Base-by-base conservation (phyloP, 1,140 invertebrate genomes). In the Drosophila willistoni region DNA sequence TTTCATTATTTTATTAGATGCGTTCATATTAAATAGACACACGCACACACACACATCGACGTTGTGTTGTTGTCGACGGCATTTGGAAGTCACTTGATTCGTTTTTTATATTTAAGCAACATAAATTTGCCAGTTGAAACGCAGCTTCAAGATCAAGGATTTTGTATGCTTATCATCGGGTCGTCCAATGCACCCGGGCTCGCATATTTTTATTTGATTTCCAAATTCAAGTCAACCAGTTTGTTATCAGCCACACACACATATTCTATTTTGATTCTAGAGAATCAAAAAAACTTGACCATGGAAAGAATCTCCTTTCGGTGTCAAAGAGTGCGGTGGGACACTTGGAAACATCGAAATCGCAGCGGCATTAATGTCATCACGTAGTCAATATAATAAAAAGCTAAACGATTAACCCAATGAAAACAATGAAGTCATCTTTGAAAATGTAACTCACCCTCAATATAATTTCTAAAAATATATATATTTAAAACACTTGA, bases 101-200 rank as follows among this genome's bases (percentile, higher is more conserved):
- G 39, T 7, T 54, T 76, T 68, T 56, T 3, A 61, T 29, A 54
- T 79, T 71, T 71, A 57, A 72, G 72, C 71, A 67, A 70, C 79
- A 76, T 77, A 76, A 76, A 64, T 76, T 70, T 67, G 80, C 75
- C 75, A 87, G 83, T 86, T 85, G 78, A 78, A 87, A 89, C 72
- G 84, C 84, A 89, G 70, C 73, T 64, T 73, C 84, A 87, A 87
- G 84, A 89, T 87, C 83, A 87, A 87, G 83, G 83, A 83, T 65
- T 87, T 89, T 71, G 19, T 13, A 14, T n/a, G 69, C 69, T 87
- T 87, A 87, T 87, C 83, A 60, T 12, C 19, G 44, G 76, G 76
- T 87, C 84, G 83, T 73, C 66, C 83, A 83, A 89, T 87, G 83
- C 83, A 87, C 83, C 83, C 83, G 70, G 80, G 68, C 76, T 51